These are phyloP conservation scores for Unio pictorum DNA, from an alignment of 2,888 invertebrate genomes.

Conservation along the genomic window DNA sequence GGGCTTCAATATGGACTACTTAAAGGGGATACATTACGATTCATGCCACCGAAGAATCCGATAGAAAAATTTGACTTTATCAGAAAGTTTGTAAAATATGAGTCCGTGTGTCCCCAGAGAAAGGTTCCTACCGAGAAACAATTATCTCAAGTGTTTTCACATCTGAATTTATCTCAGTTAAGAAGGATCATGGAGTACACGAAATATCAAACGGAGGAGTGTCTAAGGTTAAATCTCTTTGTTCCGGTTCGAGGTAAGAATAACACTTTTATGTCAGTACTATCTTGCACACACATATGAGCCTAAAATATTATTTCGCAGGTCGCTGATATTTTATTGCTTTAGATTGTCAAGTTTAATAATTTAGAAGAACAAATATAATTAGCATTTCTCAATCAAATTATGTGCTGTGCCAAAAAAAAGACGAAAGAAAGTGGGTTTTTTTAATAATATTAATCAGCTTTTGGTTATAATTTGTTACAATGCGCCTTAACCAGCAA, in stretches of 20 bases:
- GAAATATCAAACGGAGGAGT: conserved; percentile 96
- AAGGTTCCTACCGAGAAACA: conserved; percentile 87
- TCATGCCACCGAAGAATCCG: conserved; percentile 96
- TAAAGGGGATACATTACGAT: conserved; percentile 88
- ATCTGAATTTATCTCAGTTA: conserved; percentile 90
- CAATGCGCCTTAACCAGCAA: too few relatives aligned
- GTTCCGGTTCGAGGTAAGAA: conserved; percentile 91
- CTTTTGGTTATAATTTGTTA: too few relatives aligned
- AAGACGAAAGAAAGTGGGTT: too few relatives aligned
- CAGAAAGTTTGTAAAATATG: conserved; percentile 77
- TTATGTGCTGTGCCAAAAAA: too few relatives aligned
- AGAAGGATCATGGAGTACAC: conserved; percentile 80
- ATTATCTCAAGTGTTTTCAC: conserved; percentile 80
- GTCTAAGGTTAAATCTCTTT: conserved; percentile 95
- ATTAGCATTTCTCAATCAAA: too few relatives aligned
- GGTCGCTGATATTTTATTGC: too few relatives aligned
- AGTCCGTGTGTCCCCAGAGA: conserved; percentile 91
- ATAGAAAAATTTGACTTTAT: conserved; percentile 88
- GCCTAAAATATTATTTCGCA: too few relatives aligned
- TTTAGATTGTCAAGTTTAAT: too few relatives aligned
- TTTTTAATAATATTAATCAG: too few relatives aligned
- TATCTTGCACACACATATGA: too few relatives aligned
- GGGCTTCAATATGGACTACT: conserved; percentile 95
- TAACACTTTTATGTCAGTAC: too few relatives aligned
- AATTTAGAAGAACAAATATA: too few relatives aligned